A percentile compares a stretch with the other conserved stretches of the same genome.
Evolutionary conservation across 2,888 invertebrate genomes (phyloP).

Genomic region (Argyresthia albistria): DNA sequence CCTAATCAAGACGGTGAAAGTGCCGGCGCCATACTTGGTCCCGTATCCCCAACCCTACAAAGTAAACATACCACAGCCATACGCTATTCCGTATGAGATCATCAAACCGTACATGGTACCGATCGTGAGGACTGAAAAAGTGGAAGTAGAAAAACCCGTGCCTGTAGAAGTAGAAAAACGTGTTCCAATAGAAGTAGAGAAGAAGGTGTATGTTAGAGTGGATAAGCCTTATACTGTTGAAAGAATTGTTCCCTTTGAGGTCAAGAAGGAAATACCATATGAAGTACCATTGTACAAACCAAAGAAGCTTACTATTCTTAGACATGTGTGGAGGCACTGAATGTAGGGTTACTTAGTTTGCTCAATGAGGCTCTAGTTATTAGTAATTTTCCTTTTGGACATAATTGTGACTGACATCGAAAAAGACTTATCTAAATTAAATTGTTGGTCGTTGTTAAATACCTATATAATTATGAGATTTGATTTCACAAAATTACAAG

Average conservation of each 20-base stretch:
- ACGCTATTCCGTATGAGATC: conserved; percentile 26
- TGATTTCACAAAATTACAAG: too few relatives aligned
- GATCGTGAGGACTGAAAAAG: conserved; percentile 21
- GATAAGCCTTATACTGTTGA: conserved; percentile 28
- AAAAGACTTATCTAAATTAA: not conserved
- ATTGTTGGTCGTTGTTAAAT: not conserved
- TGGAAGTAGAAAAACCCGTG: conserved; percentile 23
- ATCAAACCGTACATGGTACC: conserved; percentile 4
- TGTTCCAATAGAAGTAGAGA: conserved; percentile 19
- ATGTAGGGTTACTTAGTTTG: not conserved
- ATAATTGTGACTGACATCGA: not conserved
- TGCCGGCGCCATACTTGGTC: conserved; percentile 24
- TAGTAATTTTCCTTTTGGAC: not conserved
- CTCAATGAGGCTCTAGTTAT: not conserved
- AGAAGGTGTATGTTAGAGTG: conserved; percentile 27
- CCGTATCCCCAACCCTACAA: conserved; percentile 29
- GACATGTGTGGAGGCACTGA: conserved; percentile 39
- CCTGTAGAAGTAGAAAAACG: conserved; percentile 22
- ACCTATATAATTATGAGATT: not conserved
- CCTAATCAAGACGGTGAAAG: conserved; percentile 21
- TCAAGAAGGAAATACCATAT: conserved; percentile 23
- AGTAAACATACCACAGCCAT: conserved; percentile 25
- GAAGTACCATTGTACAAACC: conserved; percentile 21
- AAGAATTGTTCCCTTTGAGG: conserved; percentile 21
- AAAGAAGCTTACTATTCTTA: conserved; percentile 28